Conservation (phyloP, 2,888 invertebrate species). For the Acanthosepion esculentum region DNA sequence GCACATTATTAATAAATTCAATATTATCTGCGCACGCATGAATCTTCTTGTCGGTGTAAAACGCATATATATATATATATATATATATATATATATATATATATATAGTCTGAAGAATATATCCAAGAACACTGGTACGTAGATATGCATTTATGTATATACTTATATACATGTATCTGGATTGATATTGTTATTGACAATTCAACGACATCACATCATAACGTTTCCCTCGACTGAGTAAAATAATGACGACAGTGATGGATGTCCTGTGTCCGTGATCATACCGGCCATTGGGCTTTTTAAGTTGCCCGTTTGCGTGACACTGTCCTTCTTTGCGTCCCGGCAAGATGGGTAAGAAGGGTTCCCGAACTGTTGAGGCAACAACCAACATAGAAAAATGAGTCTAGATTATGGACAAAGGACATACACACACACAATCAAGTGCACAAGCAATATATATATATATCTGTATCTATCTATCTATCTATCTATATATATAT, state of each 20-base stretch:
- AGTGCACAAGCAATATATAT: too few relatives aligned
- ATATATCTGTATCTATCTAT: too few relatives aligned
- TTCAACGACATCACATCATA: not conserved
- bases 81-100: too few relatives aligned
- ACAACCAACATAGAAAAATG: not conserved
- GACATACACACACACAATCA: not conserved
- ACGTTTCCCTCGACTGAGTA: not conserved
- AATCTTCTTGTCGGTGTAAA: too few relatives aligned
- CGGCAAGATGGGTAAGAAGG: not conserved
- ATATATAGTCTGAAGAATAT: too few relatives aligned
- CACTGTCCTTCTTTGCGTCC: not conserved
- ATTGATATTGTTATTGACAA: not conserved
- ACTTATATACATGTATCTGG: too few relatives aligned
- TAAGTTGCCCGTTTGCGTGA: not conserved
- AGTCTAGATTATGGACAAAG: slow-evolving; percentile 14
- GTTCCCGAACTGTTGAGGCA: not conserved
- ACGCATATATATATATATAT: too few relatives aligned
- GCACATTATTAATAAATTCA: too few relatives aligned
- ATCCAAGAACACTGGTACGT: too few relatives aligned
- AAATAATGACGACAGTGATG: not conserved
- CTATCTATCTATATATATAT: too few relatives aligned
- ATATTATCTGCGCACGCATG: too few relatives aligned
- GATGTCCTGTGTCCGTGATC: not conserved
- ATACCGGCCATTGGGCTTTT: not conserved
- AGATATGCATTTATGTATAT: too few relatives aligned